Evolutionary conservation across 92 coral and sea anemone species (phyloP).

Genomic region (Siderastrea siderea): DNA sequence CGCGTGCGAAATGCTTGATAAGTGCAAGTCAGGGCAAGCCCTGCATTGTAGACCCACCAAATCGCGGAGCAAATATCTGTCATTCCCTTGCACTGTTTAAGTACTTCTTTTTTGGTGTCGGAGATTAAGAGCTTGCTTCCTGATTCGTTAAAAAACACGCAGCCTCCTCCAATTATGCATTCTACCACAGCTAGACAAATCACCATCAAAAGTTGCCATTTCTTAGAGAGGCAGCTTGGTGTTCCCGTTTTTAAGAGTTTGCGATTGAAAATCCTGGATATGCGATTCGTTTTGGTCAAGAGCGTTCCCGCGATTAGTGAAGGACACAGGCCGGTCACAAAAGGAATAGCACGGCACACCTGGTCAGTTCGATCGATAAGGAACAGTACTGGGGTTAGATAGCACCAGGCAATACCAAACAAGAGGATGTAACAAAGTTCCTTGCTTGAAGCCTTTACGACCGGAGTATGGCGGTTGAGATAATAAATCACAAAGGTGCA

Average conservation of each 20-base stretch:
- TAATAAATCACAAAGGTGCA: conserved; percentile 74
- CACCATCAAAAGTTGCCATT: conserved; percentile 86
- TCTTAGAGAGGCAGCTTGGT: conserved; percentile 82
- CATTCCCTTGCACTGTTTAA: conserved; percentile 72
- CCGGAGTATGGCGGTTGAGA: conserved; percentile 83
- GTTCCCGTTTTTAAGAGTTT: conserved; percentile 84
- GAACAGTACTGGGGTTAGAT: conserved; percentile 69
- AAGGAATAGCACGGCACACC: conserved; percentile 74
- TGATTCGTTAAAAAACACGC: conserved; percentile 49
- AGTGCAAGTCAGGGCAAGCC: conserved; percentile 87
- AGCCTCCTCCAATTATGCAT: conserved; percentile 63
- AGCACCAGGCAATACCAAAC: conserved; percentile 87
- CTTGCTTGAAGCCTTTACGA: conserved; percentile 91
- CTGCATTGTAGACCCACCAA: conserved; percentile 91
- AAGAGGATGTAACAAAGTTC: conserved; percentile 88
- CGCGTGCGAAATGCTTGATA: conserved; percentile 93
- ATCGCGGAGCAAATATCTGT: conserved; percentile 78
- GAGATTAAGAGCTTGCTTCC: conserved; percentile 76
- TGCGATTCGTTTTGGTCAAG: conserved; percentile 89
- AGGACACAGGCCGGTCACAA: conserved; percentile 76
- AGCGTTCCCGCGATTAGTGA: conserved; percentile 90
- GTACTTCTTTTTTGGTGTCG: conserved; percentile 74
- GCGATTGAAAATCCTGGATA: conserved; percentile 89
- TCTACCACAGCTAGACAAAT: conserved; percentile 75
- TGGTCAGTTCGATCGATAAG: conserved; percentile 76